Conservation (phyloP, 2,113 vertebrate genomes). For the Atractosteus spatula region DNA sequence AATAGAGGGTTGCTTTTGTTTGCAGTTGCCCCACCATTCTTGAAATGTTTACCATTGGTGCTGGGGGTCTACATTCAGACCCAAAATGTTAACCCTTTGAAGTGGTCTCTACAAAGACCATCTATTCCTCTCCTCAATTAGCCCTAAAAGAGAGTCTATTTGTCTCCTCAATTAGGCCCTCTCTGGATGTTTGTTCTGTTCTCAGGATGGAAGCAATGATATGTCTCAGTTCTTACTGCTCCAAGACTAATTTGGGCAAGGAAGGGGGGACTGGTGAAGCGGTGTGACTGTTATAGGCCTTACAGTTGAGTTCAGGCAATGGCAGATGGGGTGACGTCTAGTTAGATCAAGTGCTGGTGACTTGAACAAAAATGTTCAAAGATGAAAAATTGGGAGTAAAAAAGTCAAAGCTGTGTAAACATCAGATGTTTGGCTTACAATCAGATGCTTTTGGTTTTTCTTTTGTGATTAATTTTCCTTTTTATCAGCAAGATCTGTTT, state of each 20-base stretch:
- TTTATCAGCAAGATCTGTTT: too few relatives aligned
- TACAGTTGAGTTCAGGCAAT: too few relatives aligned
- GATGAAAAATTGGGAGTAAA: too few relatives aligned
- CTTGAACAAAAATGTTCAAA: too few relatives aligned
- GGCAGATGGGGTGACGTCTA: too few relatives aligned
- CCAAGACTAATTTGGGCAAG: background rate
- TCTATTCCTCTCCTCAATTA: slow-evolving; percentile 45
- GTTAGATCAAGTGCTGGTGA: too few relatives aligned
- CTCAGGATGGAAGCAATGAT: slow-evolving; percentile 18
- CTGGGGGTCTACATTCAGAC: slow-evolving; percentile 56
- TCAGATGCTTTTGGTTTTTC: too few relatives aligned
- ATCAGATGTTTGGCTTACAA: too few relatives aligned
- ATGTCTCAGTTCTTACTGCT: slow-evolving; percentile 18
- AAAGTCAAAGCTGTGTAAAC: too few relatives aligned
- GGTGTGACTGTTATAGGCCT: background rate
- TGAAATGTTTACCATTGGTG: slow-evolving; percentile 54
- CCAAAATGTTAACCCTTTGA: slow-evolving; percentile 37
- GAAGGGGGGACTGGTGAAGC: background rate
- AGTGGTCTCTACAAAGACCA: slow-evolving; percentile 44
- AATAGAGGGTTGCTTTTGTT: slow-evolving; percentile 39
- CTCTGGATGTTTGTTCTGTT: background rate
- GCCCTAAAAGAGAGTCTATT: slow-evolving; percentile 35
- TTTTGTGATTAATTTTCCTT: too few relatives aligned
- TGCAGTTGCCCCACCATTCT: slow-evolving; percentile 39
- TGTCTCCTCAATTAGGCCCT: slow-evolving; percentile 43